Conservation (phyloP, 1,140 invertebrate genomes). For the Globodera ellingtonae region DNA sequence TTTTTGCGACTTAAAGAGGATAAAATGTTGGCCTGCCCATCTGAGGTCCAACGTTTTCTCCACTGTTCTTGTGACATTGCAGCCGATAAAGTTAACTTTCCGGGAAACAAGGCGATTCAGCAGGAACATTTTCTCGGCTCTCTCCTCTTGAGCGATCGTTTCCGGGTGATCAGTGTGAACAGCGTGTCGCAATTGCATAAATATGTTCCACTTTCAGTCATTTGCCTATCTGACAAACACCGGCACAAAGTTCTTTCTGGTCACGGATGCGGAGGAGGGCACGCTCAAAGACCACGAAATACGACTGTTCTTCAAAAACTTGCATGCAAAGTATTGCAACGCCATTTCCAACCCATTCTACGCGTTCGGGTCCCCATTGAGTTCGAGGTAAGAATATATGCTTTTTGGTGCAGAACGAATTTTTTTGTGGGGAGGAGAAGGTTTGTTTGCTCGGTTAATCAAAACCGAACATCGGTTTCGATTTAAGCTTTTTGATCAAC, state of each 20-base stretch:
- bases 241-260: constrained; percentile 55
- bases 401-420: no score
- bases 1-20: constrained; percentile 40
- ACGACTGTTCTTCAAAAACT: constrained; percentile 53
- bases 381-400: constrained; percentile 44
- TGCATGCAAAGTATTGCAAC: constrained; percentile 57
- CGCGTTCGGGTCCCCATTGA: constrained; percentile 41
- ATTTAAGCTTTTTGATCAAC: no score
- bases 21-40: constrained; percentile 15
- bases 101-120: constrained; percentile 35
- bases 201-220: constrained; percentile 49
- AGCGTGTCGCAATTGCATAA: neutral
- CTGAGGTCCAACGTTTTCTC: constrained; percentile 52
- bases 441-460: no score
- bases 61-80: constrained; percentile 54
- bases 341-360: constrained; percentile 62
- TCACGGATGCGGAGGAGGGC: constrained; percentile 51
- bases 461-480: no score
- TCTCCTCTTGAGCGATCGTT: constrained; percentile 48
- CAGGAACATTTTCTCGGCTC: constrained; percentile 51
- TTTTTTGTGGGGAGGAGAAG: no score
- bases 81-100: constrained; percentile 30
- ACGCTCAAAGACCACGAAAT: constrained; percentile 59
- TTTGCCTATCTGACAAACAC: constrained; percentile 63
- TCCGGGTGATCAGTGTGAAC: constrained; percentile 20